Evolutionary conservation across 1,140 invertebrate species (phyloP), one percentile per base, ranked within the genome.

Genomic region (Popillia japonica): DNA sequence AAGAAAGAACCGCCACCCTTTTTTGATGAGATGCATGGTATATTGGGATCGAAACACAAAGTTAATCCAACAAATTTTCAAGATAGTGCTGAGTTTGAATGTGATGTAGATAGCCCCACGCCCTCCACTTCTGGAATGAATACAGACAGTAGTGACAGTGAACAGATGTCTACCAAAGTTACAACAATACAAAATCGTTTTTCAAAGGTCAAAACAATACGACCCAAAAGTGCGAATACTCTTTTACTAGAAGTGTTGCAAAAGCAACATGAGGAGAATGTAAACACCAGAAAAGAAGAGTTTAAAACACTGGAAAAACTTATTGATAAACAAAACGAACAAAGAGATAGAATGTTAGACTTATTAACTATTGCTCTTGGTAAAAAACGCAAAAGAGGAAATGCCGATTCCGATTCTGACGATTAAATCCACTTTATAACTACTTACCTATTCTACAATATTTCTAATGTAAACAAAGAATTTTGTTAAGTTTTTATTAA

Each of bases 21-120:
- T 72, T 79, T 76, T 76, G 55, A 64, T 6, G 59, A 76, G 68
- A 61, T 79, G 11, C 73, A 76, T 61, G 23, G n/a, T 22, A 79
- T 79, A 23, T 34, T 78, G 11, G 72, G 72, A 27, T 14, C 17
- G 3, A 78, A 78, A 61, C n/a, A 78, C 41, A 78, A 78, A 78
- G 14, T n/a, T 17, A 61, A 76, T 40, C 72, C 78, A 9, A 10
- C 20, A 59, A 34, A 75, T 64, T 41, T 76, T n/a, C 9, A 78
- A 64, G 78, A 78, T 42, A 59, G 42, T 55, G 2, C 44, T 10
- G 44, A 11, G n/a, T 11, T 2, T 3, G 44, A 48, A 48, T 11
- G n/a, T 6, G 44, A 48, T 6, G 44, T 11, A 3, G n/a, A 10
- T 48, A 48, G 2, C n/a, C n/a, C n/a, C n/a, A n/a, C n/a, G n/a